Evolutionary conservation across 1,140 invertebrate genomes (phyloP), one percentile per base, ranked within the genome.

Genomic region (Diuraphis noxia): DNA sequence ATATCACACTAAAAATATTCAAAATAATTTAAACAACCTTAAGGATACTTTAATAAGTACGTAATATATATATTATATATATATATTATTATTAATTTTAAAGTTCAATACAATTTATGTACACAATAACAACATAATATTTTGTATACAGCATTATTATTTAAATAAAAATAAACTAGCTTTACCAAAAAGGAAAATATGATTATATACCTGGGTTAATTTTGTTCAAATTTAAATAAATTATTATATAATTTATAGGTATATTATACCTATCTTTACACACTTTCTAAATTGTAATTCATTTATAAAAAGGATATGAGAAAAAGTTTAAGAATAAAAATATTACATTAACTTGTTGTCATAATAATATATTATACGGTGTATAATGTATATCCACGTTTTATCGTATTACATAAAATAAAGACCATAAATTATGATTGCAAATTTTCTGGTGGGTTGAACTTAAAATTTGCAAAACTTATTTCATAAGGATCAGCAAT

Each of bases 211-310:
- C 56, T 63, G n/a, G 36, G n/a, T 36, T 34, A 79, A 36, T 79
- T 79, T 79, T 38, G 34, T 38, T 36, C 77, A 79, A 38, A 79
- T 79, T 79, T 79, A 79, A 79, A 79, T 79, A 79, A 79, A 79
- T 79, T 63, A 63, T 63, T 63, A n/a, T 63, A n/a, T 63, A n/a
- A 63, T 63, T 63, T n/a, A 63, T 63, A n/a, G n/a, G 30, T 79
- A 23, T 79, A 79, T 38, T 79, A 77, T 21, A 34, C 13, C 13
- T n/a, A n/a, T 79, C 23, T 38, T 7, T 79, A 17, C 13, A 63
- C n/a, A 38, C 77, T 79, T 79, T 79, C 77, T 79, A 79, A 79
- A 79, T 79, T 79, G 34, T 79, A 79, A 79, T 79, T 79, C 38
- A 79, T 79, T 79, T 79, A 38, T 34, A 38, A 79, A 63, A 17